phyloP scores from a whole-genome alignment of 2,113 vertebrate species.

The Megaceryle torquata region DNA sequence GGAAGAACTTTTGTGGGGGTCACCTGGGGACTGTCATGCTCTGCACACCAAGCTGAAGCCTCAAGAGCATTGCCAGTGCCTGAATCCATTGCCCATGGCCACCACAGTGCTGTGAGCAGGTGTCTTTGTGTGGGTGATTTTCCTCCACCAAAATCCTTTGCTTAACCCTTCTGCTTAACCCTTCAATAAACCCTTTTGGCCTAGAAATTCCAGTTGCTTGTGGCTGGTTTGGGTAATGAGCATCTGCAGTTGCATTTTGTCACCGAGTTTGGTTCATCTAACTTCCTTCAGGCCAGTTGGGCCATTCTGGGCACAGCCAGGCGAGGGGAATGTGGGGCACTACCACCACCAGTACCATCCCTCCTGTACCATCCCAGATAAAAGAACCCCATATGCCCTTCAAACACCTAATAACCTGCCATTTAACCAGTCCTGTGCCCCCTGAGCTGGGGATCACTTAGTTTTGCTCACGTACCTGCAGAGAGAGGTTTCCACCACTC shows the following conservation, averaged over 20 bases:
- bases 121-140: neutral
- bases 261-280: neutral
- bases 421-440: neutral
- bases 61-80: neutral
- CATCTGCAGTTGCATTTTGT: neutral
- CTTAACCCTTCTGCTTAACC: neutral
- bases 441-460: neutral
- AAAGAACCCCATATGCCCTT: neutral
- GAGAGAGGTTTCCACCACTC: neutral
- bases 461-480: neutral
- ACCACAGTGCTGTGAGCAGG: accelerated
- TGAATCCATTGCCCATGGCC: accelerated
- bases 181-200: neutral
- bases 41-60: neutral
- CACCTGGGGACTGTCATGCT: neutral
- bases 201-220: neutral
- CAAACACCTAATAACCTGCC: neutral
- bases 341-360: neutral
- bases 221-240: neutral
- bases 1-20: neutral
- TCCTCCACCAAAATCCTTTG: accelerated
- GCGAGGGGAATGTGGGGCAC: neutral
- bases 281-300: neutral
- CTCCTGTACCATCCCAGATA: neutral
- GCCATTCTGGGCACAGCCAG: neutral